phyloP scores from a whole-genome alignment of 1,140 invertebrate genomes.

The Parasteatoda tepidariorum region DNA sequence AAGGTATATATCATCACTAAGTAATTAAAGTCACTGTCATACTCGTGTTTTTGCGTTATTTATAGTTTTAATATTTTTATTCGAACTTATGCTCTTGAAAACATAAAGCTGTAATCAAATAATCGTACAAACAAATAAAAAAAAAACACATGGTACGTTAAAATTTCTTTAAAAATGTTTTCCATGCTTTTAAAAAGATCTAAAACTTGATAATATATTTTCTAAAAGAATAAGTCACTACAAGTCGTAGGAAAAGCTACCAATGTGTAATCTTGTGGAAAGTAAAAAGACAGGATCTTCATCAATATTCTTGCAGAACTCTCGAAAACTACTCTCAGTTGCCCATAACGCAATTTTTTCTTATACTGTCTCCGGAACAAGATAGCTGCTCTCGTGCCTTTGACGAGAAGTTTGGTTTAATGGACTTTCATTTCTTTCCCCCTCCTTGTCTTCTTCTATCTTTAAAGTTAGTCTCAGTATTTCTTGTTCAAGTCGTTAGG shows the following conservation, averaged over 20 bases:
- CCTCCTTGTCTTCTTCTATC: not conserved
- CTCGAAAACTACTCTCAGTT: constrained; percentile 30
- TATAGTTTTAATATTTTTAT: too few relatives aligned
- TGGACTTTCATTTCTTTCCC: constrained; percentile 11
- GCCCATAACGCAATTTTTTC: constrained; percentile 13
- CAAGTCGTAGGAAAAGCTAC: not conserved
- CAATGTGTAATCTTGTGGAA: not conserved
- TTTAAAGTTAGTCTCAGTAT: constrained; percentile 13
- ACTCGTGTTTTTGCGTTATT: too few relatives aligned
- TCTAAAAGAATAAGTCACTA: too few relatives aligned
- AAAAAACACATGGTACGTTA: too few relatives aligned
- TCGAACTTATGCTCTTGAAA: too few relatives aligned
- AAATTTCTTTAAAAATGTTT: too few relatives aligned
- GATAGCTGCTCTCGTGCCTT: constrained; percentile 23
- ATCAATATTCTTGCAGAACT: constrained; percentile 23
- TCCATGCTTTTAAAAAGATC: too few relatives aligned
- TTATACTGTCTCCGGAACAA: constrained; percentile 14
- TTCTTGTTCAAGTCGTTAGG: constrained; percentile 42
- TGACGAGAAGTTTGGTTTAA: constrained; percentile 38
- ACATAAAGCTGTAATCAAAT: too few relatives aligned
- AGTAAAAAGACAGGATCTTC: not conserved
- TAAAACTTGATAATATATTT: too few relatives aligned
- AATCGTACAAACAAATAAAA: too few relatives aligned
- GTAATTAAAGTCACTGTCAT: too few relatives aligned
- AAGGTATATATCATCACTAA: too few relatives aligned